Conservation (phyloP, 2,797 vertebrate genomes). For the Nannoperca australis region DNA sequence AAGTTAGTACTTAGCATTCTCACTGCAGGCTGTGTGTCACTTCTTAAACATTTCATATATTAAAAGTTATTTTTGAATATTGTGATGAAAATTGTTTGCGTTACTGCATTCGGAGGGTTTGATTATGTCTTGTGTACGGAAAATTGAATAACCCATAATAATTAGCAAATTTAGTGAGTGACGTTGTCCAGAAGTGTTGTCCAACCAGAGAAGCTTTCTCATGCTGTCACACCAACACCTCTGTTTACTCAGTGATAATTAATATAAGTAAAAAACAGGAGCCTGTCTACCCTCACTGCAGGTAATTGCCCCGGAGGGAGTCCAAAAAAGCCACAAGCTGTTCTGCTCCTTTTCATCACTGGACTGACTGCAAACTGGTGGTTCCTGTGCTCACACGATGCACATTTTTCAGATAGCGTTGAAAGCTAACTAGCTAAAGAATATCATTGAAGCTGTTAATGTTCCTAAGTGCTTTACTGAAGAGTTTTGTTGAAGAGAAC, state of each 20-base stretch:
- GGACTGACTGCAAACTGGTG: conserved; percentile 9
- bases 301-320: conserved; percentile 41
- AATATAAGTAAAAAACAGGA: conserved; percentile 35
- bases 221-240: conserved; percentile 18
- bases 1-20: background rate
- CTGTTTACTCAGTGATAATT: conserved; percentile 28
- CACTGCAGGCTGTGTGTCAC: background rate
- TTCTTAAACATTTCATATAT: conserved; percentile 24
- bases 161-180: background rate
- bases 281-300: conserved; percentile 6
- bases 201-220: conserved; percentile 1
- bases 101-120: background rate
- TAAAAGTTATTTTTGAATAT: background rate
- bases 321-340: conserved; percentile 36
- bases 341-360: conserved; percentile 41
- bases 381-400: background rate
- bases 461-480: background rate
- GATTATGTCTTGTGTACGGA: background rate
- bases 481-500: background rate
- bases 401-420: background rate
- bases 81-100: background rate
- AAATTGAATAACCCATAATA: background rate
- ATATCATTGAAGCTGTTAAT: background rate
- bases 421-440: background rate
- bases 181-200: background rate